Conservation (phyloP, 2,797 vertebrate genomes). For the Malurus splendens region DNA sequence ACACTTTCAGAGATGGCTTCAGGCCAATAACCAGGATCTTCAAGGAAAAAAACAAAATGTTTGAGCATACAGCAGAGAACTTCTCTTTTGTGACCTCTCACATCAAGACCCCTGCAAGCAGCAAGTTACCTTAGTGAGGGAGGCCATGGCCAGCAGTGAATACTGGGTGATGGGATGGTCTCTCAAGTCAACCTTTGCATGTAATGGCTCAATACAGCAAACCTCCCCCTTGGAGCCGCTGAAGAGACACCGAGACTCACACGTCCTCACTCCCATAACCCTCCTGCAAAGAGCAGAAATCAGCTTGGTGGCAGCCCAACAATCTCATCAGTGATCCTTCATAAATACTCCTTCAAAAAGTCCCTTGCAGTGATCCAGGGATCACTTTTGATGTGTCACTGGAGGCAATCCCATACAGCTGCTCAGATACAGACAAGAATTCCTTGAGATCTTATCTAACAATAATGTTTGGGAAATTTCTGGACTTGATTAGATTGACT, state of each 20-base stretch:
- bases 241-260: constrained; percentile 94
- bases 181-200: constrained; percentile 84
- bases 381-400: neutral
- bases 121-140: constrained; percentile 86
- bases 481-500: neutral
- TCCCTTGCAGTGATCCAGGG: neutral
- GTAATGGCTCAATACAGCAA: constrained; percentile 91
- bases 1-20: constrained; percentile 93
- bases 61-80: neutral
- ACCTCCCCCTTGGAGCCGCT: constrained; percentile 97
- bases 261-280: constrained; percentile 95
- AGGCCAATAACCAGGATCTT: constrained; percentile 94
- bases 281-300: constrained; percentile 72
- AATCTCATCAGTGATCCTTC: neutral
- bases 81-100: neutral
- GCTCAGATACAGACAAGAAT: neutral
- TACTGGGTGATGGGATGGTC: constrained; percentile 94
- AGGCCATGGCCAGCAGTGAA: constrained; percentile 93
- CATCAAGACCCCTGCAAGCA: neutral
- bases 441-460: neutral
- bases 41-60: neutral
- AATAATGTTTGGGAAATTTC: neutral
- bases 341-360: neutral
- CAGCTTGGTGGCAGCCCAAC: neutral
- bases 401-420: neutral